Evolutionary conservation across 2,113 vertebrate species (phyloP), one percentile per base, ranked within the genome.

Genomic region (Astur gentilis): DNA sequence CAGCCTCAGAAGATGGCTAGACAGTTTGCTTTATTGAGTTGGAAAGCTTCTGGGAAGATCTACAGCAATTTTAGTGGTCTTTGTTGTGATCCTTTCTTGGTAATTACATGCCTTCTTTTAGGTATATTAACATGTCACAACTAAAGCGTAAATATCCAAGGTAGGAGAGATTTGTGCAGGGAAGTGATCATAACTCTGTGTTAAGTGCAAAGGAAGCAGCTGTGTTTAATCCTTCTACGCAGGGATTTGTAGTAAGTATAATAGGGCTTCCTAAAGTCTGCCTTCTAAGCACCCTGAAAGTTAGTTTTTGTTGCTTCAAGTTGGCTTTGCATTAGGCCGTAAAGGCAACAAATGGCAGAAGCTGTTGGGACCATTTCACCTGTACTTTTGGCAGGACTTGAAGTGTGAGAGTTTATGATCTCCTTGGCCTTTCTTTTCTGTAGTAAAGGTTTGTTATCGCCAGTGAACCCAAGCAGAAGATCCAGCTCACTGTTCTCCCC

Each of bases 181-280:
- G 15, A 73, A 64, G 22, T 8, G 13, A 32, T 32, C 2, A 2
- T 49, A 61, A 65, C 49, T 55, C 50, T 57, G 7, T 49, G n/a
- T 81, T 45, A 62, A 40, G 44, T 32, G 52, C 17, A 44, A 61
- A 73, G 76, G 21, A 80, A 58, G 19, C 36, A 36, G 23, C 21
- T 83, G 25, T 0, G 0, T 61, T 57, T 60, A 27, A n/a, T 76
- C 42, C 21, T 76, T 80, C 42, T 57, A 0, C 60, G 89, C 32
- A 38, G 60, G 26, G 32, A 19, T 66, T 83, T 69, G 17, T 66
- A 36, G 1, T 19, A n/a, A 45, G 19, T 58, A 2, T 16, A 16
- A 11, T 4, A 38, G 22, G 13, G 12, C 10, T 88, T 82, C n/a
- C 58, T 26, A 23, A 66, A 83, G 11, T 29, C 42, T 94, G 25